Base-by-base conservation (phyloP, 2,888 invertebrate genomes). In the Petrolisthes manimaculis region DNA sequence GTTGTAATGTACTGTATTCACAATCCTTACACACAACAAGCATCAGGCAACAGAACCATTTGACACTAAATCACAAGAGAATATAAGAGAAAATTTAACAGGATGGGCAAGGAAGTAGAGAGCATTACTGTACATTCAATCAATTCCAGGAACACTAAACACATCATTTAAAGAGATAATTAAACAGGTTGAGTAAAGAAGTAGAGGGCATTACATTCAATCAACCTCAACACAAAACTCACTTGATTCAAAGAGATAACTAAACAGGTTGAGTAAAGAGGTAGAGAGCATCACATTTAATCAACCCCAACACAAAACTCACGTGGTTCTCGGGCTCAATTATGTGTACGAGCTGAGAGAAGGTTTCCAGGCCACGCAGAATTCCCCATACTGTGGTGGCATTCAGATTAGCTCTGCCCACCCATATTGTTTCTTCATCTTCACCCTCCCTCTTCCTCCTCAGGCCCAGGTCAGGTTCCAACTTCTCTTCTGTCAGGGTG, bases 281-380 rank as follows among this genome's bases (percentile, higher is more conserved):
- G 37, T 37, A 74, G 74, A 74, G 8, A 14, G n/a, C 24, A 74
- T 37, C 37, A 37, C 37, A 9, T 74, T 74, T 18, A 12, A 24
- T 55, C 21, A 74, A 51, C 37, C n/a, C n/a, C 24, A 37, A 37
- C 37, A 37, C 37, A 51, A 18, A 51, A 84, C 84, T 88, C 51
- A 88, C 86, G 56, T 82, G 82, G 37, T 86, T 74, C 53, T 86
- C 75, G n/a, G 78, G 92, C 0, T 96, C 96, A 77, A 94, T 93
- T 12, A 93, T 91, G 91, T 94, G 94, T 54, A 96, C 93, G 18
- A 97, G 93, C 92, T 98, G 98, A 2, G 96, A 95, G 93, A 97
- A 96, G 0, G 97, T 96, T 93, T 98, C 98, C 91, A 98, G 93
- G 0, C 97, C 98, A 92, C 97, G 94, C 69, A 98, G 93, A 83